Conservation (phyloP, 2,113 vertebrate species). For the Erpornis zantholeuca region DNA sequence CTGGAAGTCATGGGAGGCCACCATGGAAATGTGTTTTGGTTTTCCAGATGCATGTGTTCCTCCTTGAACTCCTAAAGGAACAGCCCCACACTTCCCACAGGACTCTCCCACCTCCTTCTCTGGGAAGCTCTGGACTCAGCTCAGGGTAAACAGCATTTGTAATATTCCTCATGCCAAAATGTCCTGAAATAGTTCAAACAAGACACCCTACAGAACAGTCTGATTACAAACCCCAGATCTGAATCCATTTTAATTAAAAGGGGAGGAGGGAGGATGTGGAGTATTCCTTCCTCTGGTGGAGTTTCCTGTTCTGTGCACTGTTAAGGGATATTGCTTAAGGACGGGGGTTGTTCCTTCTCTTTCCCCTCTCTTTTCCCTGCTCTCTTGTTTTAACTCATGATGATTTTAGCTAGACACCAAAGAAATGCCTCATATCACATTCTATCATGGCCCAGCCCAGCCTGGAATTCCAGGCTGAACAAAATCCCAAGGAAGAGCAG, state of each 20-base stretch:
- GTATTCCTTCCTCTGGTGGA: constrained; percentile 1
- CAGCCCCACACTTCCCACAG: neutral
- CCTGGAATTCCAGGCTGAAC: neutral
- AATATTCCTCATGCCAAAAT: neutral
- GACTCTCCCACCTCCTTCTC: neutral
- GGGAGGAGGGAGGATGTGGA: neutral
- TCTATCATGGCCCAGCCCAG: neutral
- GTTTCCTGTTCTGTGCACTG: constrained; percentile 36
- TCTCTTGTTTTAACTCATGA: neutral
- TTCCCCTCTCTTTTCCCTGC: neutral
- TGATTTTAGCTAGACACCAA: neutral
- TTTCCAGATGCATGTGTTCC: neutral
- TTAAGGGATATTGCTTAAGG: neutral
- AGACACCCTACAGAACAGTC: neutral
- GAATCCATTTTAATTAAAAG: constrained; percentile 30
- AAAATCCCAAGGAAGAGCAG: neutral
- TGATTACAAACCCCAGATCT: neutral
- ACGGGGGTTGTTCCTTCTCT: neutral
- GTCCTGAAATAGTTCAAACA: constrained; percentile 31
- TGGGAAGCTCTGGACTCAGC: neutral
- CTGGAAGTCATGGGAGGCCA: neutral
- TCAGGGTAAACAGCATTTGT: neutral
- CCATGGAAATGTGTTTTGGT: neutral
- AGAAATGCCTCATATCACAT: neutral
- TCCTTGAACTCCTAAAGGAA: neutral